Base-by-base conservation (phyloP, 2,888 invertebrate genomes). In the Chrysolina haemoptera region DNA sequence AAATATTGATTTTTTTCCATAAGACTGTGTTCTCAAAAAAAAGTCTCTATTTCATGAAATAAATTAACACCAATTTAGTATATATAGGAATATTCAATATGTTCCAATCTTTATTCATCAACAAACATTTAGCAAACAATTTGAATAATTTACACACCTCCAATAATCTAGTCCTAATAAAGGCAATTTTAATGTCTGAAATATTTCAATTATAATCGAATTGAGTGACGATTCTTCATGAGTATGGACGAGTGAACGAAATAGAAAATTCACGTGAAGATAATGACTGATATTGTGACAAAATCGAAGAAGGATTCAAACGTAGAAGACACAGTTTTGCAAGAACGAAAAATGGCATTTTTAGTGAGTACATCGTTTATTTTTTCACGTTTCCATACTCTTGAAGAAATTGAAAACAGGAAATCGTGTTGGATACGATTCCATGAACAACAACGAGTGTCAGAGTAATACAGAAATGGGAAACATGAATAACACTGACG, bases 401-500 rank as follows among this genome's bases (percentile, higher is more conserved):
- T 64, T 53, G 35, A 22, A 64, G 50, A 27, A 50, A 12, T 18
- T 43, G 11, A 2, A 35, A 48, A 43, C 11, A 43, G 14, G 14
- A 43, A 14, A 43, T 43, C 14, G 14, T 43, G 14, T 14, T 43
- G 43, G 14, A 68, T 35, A 41, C 22, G 43, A 55, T 64, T 59
- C 40, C 10, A n/a, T 71, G 27, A 66, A 71, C 71, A 66, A 62
- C 71, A 71, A 66, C 66, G 41, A 62, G 62, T 59, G 50, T 71
- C 53, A 53, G 6, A 65, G 59, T n/a, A 27, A 53, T 59, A n/a
- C 1, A 66, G 16, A 50, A 22, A 71, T 64, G 62, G 10, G 55
- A 62, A 62, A 71, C 27, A 71, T 62, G 74, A 64, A 53, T 68
- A 74, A 74, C 74, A 71, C 46, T 68, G 65, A 75, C 59, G 68